phyloP scores from a whole-genome alignment of 2,888 invertebrate genomes.

The Cynaeus angustus region DNA sequence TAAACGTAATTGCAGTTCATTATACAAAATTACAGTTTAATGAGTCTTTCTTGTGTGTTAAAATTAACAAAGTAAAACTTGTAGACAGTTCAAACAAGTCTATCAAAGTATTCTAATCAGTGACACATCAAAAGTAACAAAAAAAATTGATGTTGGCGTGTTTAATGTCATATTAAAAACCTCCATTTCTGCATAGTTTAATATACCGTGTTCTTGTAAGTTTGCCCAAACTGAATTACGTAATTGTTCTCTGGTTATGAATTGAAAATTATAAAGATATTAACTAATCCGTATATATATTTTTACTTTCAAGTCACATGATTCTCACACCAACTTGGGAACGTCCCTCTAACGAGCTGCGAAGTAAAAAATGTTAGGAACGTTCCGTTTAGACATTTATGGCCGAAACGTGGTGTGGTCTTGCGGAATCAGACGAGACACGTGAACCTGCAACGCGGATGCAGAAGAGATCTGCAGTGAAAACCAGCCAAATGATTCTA shows the following conservation, averaged over 20 bases:
- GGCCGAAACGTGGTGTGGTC: constrained; percentile 28
- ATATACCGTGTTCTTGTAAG: too few relatives aligned
- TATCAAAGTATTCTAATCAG: not conserved
- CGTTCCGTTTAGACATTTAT: constrained; percentile 3
- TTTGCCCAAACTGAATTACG: too few relatives aligned
- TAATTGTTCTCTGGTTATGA: too few relatives aligned
- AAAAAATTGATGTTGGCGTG: too few relatives aligned
- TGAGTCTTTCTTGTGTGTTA: not conserved
- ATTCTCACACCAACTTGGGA: not conserved
- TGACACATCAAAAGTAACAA: not conserved
- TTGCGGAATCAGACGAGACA: constrained; percentile 14
- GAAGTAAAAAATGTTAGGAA: constrained; percentile 13
- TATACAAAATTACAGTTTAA: constrained; percentile 2
- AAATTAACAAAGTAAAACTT: not conserved
- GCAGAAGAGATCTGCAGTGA: constrained; percentile 7
- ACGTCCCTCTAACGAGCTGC: constrained; percentile 14
- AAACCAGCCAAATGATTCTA: not conserved
- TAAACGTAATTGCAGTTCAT: not conserved
- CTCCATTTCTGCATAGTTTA: too few relatives aligned
- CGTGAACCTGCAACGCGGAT: constrained; percentile 20
- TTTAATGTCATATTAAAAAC: too few relatives aligned
- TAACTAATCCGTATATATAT: not conserved
- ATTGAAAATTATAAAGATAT: too few relatives aligned
- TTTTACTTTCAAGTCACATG: constrained; percentile 3
- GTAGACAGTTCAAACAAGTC: not conserved